Percentiles rank a stretch among this genome's conserved stretches.
Conservation (phyloP, 1,140 invertebrate genomes). For the Trachymyrmex cornetzi region DNA sequence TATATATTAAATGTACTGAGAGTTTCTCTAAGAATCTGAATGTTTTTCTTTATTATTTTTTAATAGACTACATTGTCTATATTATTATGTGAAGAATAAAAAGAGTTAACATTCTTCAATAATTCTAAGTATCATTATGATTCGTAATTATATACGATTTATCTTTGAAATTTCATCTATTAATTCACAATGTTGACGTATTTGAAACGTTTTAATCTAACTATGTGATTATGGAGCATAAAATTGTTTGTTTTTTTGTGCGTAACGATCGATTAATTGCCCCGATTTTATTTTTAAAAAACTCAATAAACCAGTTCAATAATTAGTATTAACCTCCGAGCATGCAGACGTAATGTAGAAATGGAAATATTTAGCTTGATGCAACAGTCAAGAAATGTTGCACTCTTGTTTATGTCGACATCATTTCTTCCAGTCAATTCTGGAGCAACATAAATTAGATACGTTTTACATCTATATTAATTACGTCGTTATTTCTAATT, state of each 20-base stretch:
- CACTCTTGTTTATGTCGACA: conserved; percentile 56
- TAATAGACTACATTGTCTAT: not conserved
- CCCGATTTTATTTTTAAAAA: not conserved
- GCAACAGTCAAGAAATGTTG: conserved; percentile 73
- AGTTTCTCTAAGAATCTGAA: not conserved
- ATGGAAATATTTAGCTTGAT: conserved; percentile 75
- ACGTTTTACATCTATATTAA: conserved; percentile 19
- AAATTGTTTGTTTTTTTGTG: not conserved
- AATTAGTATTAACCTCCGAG: conserved; percentile 50
- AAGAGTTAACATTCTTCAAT: not conserved
- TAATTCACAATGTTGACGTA: not conserved
- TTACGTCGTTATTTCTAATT: conserved; percentile 2
- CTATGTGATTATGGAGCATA: not conserved
- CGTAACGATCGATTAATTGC: not conserved
- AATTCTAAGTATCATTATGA: not conserved
- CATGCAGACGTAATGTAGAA: conserved; percentile 28
- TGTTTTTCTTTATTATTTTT: not conserved
- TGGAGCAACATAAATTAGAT: conserved; percentile 8
- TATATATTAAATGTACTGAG: conserved; percentile 31
- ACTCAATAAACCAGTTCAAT: conserved; percentile 61
- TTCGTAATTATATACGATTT: not conserved
- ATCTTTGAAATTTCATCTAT: not conserved
- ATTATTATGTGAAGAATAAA: not conserved
- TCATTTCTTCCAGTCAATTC: conserved; percentile 5
- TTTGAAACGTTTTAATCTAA: not conserved